Evolutionary conservation across 2,113 vertebrate genomes (phyloP).

Genomic region (Anguilla rostrata): DNA sequence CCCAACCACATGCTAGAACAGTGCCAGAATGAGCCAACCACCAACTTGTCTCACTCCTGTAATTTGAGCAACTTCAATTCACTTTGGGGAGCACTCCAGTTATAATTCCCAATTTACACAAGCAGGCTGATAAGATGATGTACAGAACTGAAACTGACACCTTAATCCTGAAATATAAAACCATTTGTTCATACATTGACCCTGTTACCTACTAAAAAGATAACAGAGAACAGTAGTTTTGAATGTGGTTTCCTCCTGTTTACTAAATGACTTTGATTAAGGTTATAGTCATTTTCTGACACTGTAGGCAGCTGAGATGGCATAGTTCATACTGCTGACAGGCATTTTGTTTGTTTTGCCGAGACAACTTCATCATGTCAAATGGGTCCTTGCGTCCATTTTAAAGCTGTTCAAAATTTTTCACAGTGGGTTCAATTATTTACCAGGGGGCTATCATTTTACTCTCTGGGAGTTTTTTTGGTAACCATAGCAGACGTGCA

Average conservation of each 20-base stretch:
- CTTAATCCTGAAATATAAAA: neutral
- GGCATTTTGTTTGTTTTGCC: neutral
- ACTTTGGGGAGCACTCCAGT: neutral
- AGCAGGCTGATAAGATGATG: too few species aligned
- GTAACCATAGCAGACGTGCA: conserved; percentile 85
- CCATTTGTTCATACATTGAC: neutral
- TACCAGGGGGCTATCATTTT: conserved; percentile 72
- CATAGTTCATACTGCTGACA: neutral
- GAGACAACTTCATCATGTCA: neutral
- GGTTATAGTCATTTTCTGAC: neutral
- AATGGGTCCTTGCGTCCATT: conserved; percentile 46
- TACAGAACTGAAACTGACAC: neutral
- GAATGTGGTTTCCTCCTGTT: neutral
- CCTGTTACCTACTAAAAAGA: neutral
- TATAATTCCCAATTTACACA: neutral
- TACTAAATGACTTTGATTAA: neutral
- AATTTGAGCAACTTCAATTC: neutral
- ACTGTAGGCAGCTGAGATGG: neutral
- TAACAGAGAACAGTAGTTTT: neutral
- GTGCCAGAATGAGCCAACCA: too few species aligned
- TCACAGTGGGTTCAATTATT: conserved; percentile 79
- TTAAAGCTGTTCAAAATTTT: conserved; percentile 60
- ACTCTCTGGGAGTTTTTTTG: conserved; percentile 80
- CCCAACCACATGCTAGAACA: too few species aligned
- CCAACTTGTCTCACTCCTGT: neutral